These are phyloP conservation scores for Clavelina lepadiformis DNA, from an alignment of 23 tunicate genomes.

Conservation along the genomic window DNA sequence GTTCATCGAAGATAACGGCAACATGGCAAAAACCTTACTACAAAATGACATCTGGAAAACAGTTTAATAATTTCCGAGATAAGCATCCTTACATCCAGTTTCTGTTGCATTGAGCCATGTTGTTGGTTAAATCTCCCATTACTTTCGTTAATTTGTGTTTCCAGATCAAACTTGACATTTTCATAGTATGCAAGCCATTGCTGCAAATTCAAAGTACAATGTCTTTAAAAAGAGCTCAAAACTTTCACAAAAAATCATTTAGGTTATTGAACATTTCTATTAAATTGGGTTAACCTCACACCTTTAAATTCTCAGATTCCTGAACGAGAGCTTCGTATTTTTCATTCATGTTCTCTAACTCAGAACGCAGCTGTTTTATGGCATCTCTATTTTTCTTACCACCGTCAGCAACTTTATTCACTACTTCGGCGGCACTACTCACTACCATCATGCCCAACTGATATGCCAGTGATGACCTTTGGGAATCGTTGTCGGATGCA, in stretches of 20 bases:
- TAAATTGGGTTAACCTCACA: neutral
- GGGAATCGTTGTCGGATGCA: neutral
- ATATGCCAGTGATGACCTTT: conserved; percentile 41
- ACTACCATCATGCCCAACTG: conserved; percentile 42
- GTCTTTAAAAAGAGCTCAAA: too few relatives aligned
- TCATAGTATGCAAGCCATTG: conserved; percentile 48
- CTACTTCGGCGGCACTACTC: conserved; percentile 33
- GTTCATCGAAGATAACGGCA: too few relatives aligned
- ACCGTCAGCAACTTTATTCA: conserved; percentile 41
- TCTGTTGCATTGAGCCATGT: conserved; percentile 1
- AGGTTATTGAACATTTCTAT: too few relatives aligned
- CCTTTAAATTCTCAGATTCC: conserved; percentile 15
- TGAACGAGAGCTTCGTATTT: conserved; percentile 9
- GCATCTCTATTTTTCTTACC: conserved; percentile 19
- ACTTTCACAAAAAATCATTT: too few relatives aligned
- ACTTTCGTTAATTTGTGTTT: conserved; percentile 22
- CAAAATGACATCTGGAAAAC: too few relatives aligned
- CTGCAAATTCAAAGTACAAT: too few relatives aligned
- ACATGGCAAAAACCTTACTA: too few relatives aligned
- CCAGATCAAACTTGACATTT: conserved; percentile 7
- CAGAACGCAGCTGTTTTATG: conserved; percentile 5
- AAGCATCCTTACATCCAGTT: conserved; percentile 7
- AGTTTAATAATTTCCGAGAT: neutral
- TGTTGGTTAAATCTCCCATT: neutral
- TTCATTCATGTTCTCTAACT: conserved; percentile 6